Conservation (phyloP, 2,888 invertebrate species). For the Scaptomyza polygonia region DNA sequence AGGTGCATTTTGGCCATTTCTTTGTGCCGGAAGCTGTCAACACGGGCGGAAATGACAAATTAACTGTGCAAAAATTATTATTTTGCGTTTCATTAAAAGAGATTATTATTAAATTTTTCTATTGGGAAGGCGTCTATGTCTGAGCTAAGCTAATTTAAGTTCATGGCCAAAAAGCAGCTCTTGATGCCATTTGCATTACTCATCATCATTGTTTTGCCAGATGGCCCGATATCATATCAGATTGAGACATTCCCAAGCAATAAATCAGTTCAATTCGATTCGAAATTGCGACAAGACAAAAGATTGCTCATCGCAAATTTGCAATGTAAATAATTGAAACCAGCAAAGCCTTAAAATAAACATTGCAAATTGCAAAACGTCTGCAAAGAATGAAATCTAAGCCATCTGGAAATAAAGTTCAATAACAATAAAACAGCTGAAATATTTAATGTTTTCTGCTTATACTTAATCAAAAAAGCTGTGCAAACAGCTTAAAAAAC, state of each 20-base stretch:
- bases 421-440: background rate
- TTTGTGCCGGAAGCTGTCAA: slow-evolving; percentile 47
- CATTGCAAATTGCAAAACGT: slow-evolving; percentile 7
- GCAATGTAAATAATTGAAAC: slow-evolving; percentile 27
- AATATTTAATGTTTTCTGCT: background rate
- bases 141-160: slow-evolving; percentile 16
- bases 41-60: slow-evolving; percentile 55
- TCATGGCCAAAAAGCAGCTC: slow-evolving; percentile 30
- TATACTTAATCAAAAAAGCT: background rate
- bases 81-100: slow-evolving; percentile 22
- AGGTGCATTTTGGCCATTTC: slow-evolving; percentile 51
- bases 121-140: slow-evolving; percentile 33
- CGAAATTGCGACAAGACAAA: slow-evolving; percentile 26
- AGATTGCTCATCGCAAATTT: background rate
- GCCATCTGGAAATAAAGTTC: background rate
- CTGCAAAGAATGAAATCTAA: background rate
- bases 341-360: slow-evolving; percentile 17
- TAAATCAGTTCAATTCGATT: slow-evolving; percentile 14
- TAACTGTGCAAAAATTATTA: slow-evolving; percentile 40
- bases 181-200: slow-evolving; percentile 25
- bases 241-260: slow-evolving; percentile 6
- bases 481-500: background rate
- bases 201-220: slow-evolving; percentile 12
- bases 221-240: slow-evolving; percentile 26
- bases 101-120: background rate